Evolutionary conservation across 2,113 vertebrate genomes (phyloP).

Genomic region (Pteropus alecto): DNA sequence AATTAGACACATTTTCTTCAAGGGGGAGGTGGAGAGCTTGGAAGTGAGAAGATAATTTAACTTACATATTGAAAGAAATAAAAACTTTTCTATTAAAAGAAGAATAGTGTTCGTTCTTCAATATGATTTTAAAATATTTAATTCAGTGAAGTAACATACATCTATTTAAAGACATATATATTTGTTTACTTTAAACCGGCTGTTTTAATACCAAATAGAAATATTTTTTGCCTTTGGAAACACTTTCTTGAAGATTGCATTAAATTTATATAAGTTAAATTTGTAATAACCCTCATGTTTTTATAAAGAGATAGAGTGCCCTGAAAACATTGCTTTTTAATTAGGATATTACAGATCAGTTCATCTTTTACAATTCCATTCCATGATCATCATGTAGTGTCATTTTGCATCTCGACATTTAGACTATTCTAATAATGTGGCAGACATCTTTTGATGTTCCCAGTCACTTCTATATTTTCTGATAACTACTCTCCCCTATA

Average conservation of each 20-base stretch:
- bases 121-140: background rate
- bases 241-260: background rate
- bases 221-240: background rate
- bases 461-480: background rate
- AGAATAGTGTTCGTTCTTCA: background rate
- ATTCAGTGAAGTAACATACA: background rate
- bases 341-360: background rate
- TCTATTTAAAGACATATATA: background rate
- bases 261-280: slow-evolving; percentile 8
- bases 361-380: background rate
- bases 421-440: background rate
- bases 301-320: background rate
- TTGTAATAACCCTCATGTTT: background rate
- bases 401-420: background rate
- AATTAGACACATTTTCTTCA: slow-evolving; percentile 14
- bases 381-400: background rate
- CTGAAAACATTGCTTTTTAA: background rate
- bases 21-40: background rate
- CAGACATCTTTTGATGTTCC: background rate
- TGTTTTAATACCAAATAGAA: background rate
- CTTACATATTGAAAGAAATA: background rate
- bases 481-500: background rate
- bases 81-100: background rate
- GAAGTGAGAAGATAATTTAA: background rate
- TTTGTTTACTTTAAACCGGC: background rate